These are phyloP conservation scores for Drosophila nigromelanica DNA, from an alignment of 1,140 invertebrate genomes.

Conservation along the genomic window DNA sequence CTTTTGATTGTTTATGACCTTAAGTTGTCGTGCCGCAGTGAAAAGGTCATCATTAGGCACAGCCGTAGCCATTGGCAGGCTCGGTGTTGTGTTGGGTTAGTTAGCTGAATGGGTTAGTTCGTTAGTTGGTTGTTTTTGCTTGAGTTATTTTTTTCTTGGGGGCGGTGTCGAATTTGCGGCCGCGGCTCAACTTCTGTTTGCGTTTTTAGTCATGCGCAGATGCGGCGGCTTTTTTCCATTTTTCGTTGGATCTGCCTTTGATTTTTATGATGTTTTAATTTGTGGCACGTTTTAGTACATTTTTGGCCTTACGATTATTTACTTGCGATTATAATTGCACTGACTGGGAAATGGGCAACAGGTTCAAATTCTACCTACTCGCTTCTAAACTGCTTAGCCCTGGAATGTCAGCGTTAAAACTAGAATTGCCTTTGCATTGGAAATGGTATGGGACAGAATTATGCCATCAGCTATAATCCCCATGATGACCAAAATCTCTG, in stretches of 20 bases:
- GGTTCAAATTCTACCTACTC: slow-evolving; percentile 17
- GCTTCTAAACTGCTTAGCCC: neutral
- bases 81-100: slow-evolving; percentile 19
- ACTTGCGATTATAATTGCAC: slow-evolving; percentile 58
- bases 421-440: neutral
- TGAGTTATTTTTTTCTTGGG: slow-evolving; percentile 25
- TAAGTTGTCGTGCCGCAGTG: slow-evolving; percentile 78
- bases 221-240: slow-evolving; percentile 49
- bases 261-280: slow-evolving; percentile 83
- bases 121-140: slow-evolving; percentile 2
- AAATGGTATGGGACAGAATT: slow-evolving; percentile 29
- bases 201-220: slow-evolving; percentile 29
- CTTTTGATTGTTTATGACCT: slow-evolving; percentile 80
- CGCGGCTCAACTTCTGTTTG: slow-evolving; percentile 71
- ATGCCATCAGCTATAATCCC: slow-evolving; percentile 38
- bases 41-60: slow-evolving; percentile 79
- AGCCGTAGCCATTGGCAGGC: slow-evolving; percentile 24
- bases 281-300: slow-evolving; percentile 78
- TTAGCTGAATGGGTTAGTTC: slow-evolving; percentile 28
- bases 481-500: slow-evolving; percentile 5
- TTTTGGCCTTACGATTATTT: slow-evolving; percentile 50
- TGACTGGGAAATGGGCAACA: slow-evolving; percentile 29
- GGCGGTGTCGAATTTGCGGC: slow-evolving; percentile 74
- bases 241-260: slow-evolving; percentile 61
- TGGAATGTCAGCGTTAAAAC: slow-evolving; percentile 19